A percentile compares a stretch with the other conserved stretches of the same genome.
Evolutionary conservation across 2,888 invertebrate species (phyloP).

Genomic region (Dryocosmus kuriphilus): DNA sequence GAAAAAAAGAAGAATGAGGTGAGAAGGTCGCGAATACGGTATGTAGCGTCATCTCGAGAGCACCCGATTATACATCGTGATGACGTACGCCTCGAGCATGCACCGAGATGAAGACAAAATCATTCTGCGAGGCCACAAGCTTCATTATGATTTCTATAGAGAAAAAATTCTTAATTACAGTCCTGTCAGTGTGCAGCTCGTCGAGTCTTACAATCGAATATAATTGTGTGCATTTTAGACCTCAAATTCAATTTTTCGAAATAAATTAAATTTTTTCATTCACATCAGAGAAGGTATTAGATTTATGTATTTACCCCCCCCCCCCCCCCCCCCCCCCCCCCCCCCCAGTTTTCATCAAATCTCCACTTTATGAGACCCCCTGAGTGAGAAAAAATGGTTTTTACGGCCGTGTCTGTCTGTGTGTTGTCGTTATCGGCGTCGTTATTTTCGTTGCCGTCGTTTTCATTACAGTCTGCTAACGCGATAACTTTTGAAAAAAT

Average conservation of each 20-base stretch:
- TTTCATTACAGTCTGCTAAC: too few species aligned
- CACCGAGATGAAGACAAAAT: constrained; percentile 25
- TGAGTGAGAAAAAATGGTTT: too few species aligned
- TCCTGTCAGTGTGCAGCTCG: not conserved
- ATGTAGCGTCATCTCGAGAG: constrained; percentile 11
- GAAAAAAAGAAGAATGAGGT: constrained; percentile 36
- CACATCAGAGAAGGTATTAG: too few species aligned
- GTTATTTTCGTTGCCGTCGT: too few species aligned
- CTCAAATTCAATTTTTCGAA: not conserved
- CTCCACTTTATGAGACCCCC: too few species aligned
- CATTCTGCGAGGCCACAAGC: constrained; percentile 1
- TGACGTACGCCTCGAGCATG: constrained; percentile 22
- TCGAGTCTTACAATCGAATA: not conserved
- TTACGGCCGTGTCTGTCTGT: too few species aligned
- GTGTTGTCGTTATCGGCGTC: too few species aligned
- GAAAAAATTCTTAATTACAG: constrained; percentile 28
- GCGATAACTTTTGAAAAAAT: too few species aligned
- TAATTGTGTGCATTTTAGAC: constrained; percentile 17
- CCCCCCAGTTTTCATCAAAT: too few species aligned
- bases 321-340: too few species aligned
- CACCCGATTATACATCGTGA: constrained; percentile 19
- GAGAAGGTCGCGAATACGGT: constrained; percentile 18
- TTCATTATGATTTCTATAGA: constrained; percentile 20
- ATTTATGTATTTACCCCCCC: too few species aligned
- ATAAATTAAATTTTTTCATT: too few species aligned